Conservation (phyloP, 2,888 invertebrate species). For the Pandemis corylana region DNA sequence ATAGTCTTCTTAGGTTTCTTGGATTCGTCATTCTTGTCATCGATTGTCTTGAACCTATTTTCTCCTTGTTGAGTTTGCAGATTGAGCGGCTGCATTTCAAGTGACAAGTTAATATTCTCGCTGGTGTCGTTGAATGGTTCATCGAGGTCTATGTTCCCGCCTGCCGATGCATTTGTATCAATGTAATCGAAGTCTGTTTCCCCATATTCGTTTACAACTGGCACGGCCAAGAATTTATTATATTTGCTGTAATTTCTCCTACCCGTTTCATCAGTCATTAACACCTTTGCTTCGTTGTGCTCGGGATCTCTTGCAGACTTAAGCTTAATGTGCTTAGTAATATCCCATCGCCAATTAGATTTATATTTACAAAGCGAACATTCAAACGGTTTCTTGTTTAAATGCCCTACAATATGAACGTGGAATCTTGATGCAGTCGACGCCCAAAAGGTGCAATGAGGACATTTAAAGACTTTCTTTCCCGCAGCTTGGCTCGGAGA, state of each 20-base stretch:
- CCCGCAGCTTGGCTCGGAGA: conserved; percentile 87
- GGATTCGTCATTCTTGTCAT: conserved; percentile 63
- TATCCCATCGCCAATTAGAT: conserved; percentile 99
- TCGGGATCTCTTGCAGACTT: conserved; percentile 94
- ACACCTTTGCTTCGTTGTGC: conserved; percentile 91
- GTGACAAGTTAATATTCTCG: conserved; percentile 68
- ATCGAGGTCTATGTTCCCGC: conserved; percentile 76
- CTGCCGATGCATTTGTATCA: conserved; percentile 68
- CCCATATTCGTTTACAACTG: conserved; percentile 84
- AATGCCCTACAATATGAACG: conserved; percentile 96
- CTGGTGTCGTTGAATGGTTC: conserved; percentile 80
- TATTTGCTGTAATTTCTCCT: conserved; percentile 96
- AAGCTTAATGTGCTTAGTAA: conserved; percentile 96
- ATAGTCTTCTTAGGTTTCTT: conserved; percentile 88
- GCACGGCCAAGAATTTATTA: conserved; percentile 92
- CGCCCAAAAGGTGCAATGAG: conserved; percentile 96
- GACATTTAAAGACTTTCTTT: conserved; percentile 95
- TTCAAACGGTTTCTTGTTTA: conserved; percentile 97
- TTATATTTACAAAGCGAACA: conserved; percentile 97
- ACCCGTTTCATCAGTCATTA: conserved; percentile 96
- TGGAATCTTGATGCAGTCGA: conserved; percentile 96
- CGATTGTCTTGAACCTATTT: conserved; percentile 61
- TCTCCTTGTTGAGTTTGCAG: conserved; percentile 76
- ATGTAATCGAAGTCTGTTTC: conserved; percentile 79
- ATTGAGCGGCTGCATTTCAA: conserved; percentile 86